Evolutionary conservation across 2,113 vertebrate genomes (phyloP), one percentile per base, ranked within the genome.

Genomic region (Mystacornis crossleyi): DNA sequence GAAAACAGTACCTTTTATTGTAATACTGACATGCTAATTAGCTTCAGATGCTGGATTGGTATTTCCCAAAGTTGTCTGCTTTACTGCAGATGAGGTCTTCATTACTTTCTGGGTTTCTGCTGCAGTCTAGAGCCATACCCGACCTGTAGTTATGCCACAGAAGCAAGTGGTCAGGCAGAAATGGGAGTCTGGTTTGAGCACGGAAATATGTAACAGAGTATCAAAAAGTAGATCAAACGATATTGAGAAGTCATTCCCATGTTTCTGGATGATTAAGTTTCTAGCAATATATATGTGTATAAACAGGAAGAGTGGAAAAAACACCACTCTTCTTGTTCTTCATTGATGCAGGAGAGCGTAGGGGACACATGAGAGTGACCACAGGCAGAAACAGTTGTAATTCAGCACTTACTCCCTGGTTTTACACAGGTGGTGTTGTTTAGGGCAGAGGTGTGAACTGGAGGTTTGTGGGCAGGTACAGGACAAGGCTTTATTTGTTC

Each of bases 201-300:
- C 34, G 47, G 38, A 50, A 83, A 28, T 73, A 28, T 9, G 6
- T 14, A 50, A 36, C 12, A 28, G 14, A 19, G 9, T 47, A 25
- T 47, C 12, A 55, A 14, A 55, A 86, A 10, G 4, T 9, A 71
- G 14, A 67, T 47, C 25, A 85, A 74, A 33, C 36, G 16, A 14
- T 42, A n/a, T 2, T 87, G 42, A 33, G 38, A 43, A 70, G 6
- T 48, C 23, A 29, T 33, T 50, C 12, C 18, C 8, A 3, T 15
- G 4, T 65, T 77, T 69, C 25, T 70, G 4, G 47, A 8, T 71
- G 9, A 25, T 55, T 29, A 20, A 14, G 11, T 67, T 51, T 51
- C 10, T 71, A 19, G 29, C 51, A 62, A 25, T 60, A 28, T 1
- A 0, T 16, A 0, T 15, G 6, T 43, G 4, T 54, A 11, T 78